Evolutionary conservation across 2,888 invertebrate species (phyloP).

Genomic region (Ophion obscuratus): DNA sequence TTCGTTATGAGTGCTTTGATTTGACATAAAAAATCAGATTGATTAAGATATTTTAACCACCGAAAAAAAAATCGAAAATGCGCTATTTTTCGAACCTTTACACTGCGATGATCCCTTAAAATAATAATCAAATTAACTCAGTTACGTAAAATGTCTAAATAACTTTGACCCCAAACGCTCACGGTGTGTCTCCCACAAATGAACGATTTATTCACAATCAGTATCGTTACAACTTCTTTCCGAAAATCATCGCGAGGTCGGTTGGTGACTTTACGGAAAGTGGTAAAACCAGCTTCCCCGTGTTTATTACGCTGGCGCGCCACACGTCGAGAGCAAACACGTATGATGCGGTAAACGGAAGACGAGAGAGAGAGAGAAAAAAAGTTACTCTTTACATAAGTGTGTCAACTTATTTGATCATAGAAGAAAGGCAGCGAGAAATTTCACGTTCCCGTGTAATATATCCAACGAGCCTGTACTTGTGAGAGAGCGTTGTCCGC

Average conservation of each 20-base stretch:
- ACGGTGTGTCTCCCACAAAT: too few relatives aligned
- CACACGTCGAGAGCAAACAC: background rate
- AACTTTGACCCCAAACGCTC: too few relatives aligned
- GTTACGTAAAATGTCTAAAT: too few relatives aligned
- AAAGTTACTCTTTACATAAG: slow-evolving; percentile 18
- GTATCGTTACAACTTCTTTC: background rate
- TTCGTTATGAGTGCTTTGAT: too few relatives aligned
- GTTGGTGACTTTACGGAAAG: slow-evolving; percentile 8
- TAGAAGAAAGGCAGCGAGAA: slow-evolving; percentile 28
- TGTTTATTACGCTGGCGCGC: background rate
- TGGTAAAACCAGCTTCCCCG: slow-evolving; percentile 29
- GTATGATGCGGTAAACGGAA: background rate
- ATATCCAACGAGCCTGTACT: slow-evolving; percentile 4
- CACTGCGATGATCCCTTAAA: too few relatives aligned
- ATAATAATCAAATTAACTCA: too few relatives aligned
- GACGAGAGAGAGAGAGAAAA: background rate
- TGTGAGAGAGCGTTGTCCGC: slow-evolving; percentile 32
- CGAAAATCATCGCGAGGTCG: background rate
- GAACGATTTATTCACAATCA: background rate
- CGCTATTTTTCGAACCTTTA: too few relatives aligned
- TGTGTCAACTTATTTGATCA: slow-evolving; percentile 34
- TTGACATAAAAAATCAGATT: too few relatives aligned
- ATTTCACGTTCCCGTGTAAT: slow-evolving; percentile 39
- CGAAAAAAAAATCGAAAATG: too few relatives aligned
- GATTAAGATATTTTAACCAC: too few relatives aligned